Evolutionary conservation across 2,888 invertebrate species (phyloP).

Genomic region (Meliscaeva auricollis): DNA sequence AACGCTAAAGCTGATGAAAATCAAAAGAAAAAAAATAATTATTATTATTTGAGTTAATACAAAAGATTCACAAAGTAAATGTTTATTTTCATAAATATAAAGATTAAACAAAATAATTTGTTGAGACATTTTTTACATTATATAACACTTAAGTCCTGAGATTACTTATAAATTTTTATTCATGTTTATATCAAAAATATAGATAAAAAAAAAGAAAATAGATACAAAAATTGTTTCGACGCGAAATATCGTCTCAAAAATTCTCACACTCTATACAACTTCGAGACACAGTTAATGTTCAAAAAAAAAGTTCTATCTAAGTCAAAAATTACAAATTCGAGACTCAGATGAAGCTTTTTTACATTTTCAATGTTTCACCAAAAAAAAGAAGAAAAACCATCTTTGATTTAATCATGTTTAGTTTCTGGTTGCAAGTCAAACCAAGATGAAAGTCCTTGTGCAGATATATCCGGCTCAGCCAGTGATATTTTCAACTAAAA

Average conservation of each 20-base stretch:
- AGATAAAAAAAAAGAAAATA: not conserved
- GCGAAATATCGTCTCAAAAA: not conserved
- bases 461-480: constrained; percentile 81
- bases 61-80: too few species aligned
- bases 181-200: constrained; percentile 4
- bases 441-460: constrained; percentile 82
- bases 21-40: not conserved
- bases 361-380: not conserved
- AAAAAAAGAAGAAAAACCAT: too few species aligned
- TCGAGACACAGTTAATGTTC: too few species aligned
- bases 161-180: constrained; percentile 13
- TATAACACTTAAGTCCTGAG: constrained; percentile 13
- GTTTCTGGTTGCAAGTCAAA: constrained; percentile 82
- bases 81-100: too few species aligned
- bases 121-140: not conserved
- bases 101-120: constrained; percentile 27
- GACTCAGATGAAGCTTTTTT: not conserved
- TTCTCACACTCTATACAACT: too few species aligned
- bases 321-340: constrained; percentile 10
- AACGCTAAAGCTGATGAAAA: too few species aligned
- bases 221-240: not conserved
- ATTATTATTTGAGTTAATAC: not conserved
- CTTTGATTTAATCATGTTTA: constrained; percentile 90
- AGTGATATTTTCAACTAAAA: constrained; percentile 81
- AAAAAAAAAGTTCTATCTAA: not conserved